Conservation (phyloP, 1,140 invertebrate genomes). For the Lysiphlebus fabarum region DNA sequence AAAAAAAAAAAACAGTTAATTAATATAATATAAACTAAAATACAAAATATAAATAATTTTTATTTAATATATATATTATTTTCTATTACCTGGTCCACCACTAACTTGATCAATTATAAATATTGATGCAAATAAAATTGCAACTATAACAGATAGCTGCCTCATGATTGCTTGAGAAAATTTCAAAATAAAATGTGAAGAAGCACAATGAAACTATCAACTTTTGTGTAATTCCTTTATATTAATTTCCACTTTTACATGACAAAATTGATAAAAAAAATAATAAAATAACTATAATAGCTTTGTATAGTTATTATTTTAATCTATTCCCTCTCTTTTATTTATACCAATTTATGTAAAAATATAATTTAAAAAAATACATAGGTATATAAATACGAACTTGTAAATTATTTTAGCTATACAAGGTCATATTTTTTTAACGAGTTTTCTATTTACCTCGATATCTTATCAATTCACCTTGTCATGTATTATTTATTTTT, state of each 20-base stretch:
- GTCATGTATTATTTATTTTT: neutral
- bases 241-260: too few relatives aligned
- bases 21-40: too few relatives aligned
- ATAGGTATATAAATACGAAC: neutral
- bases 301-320: too few relatives aligned
- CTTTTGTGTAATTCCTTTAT: neutral
- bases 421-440: neutral
- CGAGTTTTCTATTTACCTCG: neutral
- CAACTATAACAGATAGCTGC: neutral
- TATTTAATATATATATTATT: neutral
- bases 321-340: too few relatives aligned
- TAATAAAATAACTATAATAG: too few relatives aligned
- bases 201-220: neutral
- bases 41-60: neutral
- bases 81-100: conserved; percentile 6
- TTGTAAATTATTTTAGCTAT: neutral
- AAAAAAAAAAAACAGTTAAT: too few relatives aligned
- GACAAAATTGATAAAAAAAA: too few relatives aligned
- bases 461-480: conserved; percentile 6
- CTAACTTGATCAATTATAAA: conserved; percentile 6
- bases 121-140: conserved; percentile 9
- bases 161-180: conserved; percentile 7
- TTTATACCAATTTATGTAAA: too few relatives aligned
- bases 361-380: neutral
- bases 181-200: neutral